Percentiles rank a stretch among this genome's conserved stretches.
Conservation (phyloP, 2,797 vertebrate genomes). For the Sphenopsis melanotis region DNA sequence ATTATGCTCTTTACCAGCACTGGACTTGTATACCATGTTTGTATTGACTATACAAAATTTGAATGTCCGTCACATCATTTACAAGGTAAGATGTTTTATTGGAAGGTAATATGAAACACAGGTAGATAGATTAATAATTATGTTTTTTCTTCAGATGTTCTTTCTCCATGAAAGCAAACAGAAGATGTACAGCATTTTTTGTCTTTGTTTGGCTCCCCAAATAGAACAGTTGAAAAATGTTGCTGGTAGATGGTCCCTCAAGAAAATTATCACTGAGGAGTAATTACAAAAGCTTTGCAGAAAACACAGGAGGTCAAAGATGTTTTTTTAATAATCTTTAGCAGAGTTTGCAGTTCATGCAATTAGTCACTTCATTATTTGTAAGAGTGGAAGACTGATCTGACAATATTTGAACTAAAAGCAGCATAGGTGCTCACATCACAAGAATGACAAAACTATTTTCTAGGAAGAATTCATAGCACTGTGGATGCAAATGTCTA, state of each 20-base stretch:
- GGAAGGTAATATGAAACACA: not conserved
- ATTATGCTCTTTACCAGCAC: conserved; percentile 59
- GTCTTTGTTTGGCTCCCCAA: not conserved
- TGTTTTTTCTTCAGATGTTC: not conserved
- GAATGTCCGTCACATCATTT: conserved; percentile 57
- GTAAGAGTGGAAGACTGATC: not conserved
- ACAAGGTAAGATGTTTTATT: conserved; percentile 58
- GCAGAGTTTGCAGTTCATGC: not conserved
- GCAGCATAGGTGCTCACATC: not conserved
- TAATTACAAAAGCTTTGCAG: not conserved
- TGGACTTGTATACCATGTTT: conserved; percentile 14
- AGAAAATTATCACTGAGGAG: not conserved
- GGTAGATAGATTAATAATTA: not conserved
- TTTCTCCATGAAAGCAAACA: not conserved
- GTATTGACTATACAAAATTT: conserved; percentile 49
- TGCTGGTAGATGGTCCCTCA: not conserved
- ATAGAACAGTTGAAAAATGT: not conserved
- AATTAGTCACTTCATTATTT: not conserved
- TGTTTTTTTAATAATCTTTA: not conserved
- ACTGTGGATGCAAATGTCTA: not conserved
- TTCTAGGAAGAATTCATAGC: not conserved
- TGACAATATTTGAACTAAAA: not conserved
- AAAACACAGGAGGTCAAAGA: not conserved
- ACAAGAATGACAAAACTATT: not conserved
- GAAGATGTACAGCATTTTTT: not conserved